phyloP scores from a whole-genome alignment of 2,797 vertebrate species.

The Myiothlypis chrysogaster region DNA sequence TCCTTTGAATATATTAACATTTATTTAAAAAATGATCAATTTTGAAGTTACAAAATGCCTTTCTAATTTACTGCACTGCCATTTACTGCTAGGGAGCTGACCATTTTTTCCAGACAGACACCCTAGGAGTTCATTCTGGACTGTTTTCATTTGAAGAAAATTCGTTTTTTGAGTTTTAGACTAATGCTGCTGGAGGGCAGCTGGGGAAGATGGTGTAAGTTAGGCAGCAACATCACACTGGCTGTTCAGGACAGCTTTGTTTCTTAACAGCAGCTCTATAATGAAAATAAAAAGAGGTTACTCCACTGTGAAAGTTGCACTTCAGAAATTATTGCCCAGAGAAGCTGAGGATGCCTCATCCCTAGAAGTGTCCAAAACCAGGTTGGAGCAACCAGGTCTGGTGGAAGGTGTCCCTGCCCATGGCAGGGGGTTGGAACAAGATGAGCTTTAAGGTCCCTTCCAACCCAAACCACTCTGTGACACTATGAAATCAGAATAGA shows the following conservation, averaged over 20 bases:
- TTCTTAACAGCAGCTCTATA: background rate
- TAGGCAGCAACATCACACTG: background rate
- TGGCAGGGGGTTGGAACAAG: rapidly evolving
- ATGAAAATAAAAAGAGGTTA: background rate
- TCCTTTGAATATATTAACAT: conserved; percentile 25
- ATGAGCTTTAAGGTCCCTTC: background rate
- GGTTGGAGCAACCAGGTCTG: background rate
- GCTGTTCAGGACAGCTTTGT: background rate
- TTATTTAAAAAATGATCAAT: background rate
- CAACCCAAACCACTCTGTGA: background rate
- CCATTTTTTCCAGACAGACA: background rate
- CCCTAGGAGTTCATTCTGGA: background rate
- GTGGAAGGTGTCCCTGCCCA: background rate
- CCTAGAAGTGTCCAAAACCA: background rate
- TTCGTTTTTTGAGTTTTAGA: background rate
- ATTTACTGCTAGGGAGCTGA: background rate
- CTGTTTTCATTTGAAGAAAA: background rate
- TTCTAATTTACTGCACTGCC: background rate
- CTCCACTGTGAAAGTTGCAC: background rate
- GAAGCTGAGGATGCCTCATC: background rate
- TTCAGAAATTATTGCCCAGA: background rate
- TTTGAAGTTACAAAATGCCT: conserved; percentile 4
- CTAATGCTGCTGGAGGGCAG: background rate
- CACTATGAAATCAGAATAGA: background rate
- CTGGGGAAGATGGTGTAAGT: background rate